These are phyloP conservation scores for Xestia ashworthii DNA, from an alignment of 2,888 invertebrate genomes.

Conservation along the genomic window DNA sequence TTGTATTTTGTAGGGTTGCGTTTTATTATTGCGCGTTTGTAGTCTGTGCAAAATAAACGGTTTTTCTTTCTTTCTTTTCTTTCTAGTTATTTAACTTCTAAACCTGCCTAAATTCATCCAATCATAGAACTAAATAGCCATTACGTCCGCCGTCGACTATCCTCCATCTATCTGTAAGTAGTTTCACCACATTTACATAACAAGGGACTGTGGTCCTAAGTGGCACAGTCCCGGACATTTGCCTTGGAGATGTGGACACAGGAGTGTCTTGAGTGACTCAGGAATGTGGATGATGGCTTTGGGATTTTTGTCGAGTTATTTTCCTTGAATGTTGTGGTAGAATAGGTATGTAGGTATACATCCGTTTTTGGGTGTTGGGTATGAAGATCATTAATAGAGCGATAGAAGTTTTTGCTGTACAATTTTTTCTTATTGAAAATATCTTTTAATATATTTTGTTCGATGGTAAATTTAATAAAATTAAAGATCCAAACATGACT, in stretches of 20 bases:
- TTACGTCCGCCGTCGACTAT: constrained; percentile 26
- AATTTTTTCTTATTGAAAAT: not conserved
- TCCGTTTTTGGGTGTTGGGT: not conserved
- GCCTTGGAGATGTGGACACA: constrained; percentile 63
- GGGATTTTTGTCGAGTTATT: constrained; percentile 18
- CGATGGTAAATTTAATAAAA: not conserved
- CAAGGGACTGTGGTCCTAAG: constrained; percentile 66
- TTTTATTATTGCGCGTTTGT: too few relatives aligned
- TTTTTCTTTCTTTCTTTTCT: too few relatives aligned
- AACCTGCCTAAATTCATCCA: not conserved
- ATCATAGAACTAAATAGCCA: constrained; percentile 18
- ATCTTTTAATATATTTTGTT: not conserved
- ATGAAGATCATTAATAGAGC: not conserved
- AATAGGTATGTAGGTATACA: not conserved
- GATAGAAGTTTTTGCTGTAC: not conserved
- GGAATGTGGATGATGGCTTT: constrained; percentile 60
- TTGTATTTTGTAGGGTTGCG: too few relatives aligned
- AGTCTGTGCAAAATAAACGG: too few relatives aligned
- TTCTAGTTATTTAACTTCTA: not conserved
- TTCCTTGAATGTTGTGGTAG: constrained; percentile 20
- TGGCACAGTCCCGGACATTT: constrained; percentile 57
- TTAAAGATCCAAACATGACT: not conserved
- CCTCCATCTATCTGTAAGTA: constrained; percentile 55
- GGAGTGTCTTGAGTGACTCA: constrained; percentile 39
- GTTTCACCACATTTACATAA: constrained; percentile 76